Conservation (phyloP, 2,113 vertebrate genomes). For the Pituophis catenifer region DNA sequence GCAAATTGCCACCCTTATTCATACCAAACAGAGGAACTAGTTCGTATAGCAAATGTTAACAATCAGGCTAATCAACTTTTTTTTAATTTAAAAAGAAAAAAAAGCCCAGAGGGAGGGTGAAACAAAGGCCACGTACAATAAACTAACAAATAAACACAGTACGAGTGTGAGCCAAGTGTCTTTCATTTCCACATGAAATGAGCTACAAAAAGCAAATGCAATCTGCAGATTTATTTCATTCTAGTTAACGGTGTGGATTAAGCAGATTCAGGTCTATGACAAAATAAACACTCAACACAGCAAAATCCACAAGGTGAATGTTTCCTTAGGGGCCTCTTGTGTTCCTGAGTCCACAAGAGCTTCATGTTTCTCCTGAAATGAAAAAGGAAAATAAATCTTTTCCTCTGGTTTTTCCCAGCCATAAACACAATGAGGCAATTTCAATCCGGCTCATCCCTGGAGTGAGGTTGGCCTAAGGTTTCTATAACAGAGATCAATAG, state of each 20-base stretch:
- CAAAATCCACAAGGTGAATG: conserved; percentile 18
- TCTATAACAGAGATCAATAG: conserved; percentile 18
- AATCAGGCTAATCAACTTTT: not conserved
- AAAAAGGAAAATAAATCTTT: conserved; percentile 28
- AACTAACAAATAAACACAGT: not conserved
- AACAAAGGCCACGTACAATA: not conserved
- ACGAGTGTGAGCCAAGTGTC: not conserved
- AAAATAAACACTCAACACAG: conserved; percentile 22
- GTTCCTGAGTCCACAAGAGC: not conserved
- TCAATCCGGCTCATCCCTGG: not conserved
- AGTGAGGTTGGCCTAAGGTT: conserved; percentile 30
- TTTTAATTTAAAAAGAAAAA: not conserved
- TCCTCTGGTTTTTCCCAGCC: conserved; percentile 35
- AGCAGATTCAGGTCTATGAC: conserved; percentile 33
- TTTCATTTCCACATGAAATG: conserved; percentile 12
- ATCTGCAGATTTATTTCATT: conserved; percentile 26
- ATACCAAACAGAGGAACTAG: not conserved
- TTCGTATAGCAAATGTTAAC: not conserved
- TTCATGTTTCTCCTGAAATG: conserved; percentile 26
- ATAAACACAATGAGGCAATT: conserved; percentile 30
- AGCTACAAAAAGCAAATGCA: conserved; percentile 14
- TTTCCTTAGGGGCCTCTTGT: not conserved
- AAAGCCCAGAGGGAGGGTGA: accelerated
- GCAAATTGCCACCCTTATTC: not conserved
- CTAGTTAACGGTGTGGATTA: conserved; percentile 5